phyloP scores from a whole-genome alignment of 1,140 invertebrate species.

The Cydia strobilella region DNA sequence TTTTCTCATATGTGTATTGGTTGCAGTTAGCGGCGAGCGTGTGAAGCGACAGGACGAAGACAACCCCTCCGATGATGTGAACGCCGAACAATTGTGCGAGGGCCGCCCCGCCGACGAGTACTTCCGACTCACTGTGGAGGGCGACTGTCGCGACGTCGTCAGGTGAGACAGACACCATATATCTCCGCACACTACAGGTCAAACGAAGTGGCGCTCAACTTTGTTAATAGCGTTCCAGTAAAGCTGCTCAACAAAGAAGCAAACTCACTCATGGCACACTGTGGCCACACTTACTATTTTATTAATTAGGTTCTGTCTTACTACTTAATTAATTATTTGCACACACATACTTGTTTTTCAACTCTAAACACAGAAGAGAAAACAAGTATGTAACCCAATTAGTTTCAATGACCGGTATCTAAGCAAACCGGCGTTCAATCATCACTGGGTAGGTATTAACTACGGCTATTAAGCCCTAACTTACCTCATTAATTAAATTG shows the following conservation, averaged over 20 bases:
- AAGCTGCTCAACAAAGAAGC: neutral
- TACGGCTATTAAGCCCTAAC: neutral
- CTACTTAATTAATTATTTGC: neutral
- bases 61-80: slow-evolving; percentile 83
- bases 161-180: slow-evolving; percentile 82
- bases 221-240: neutral
- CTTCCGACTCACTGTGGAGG: slow-evolving; percentile 90
- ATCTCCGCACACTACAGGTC: neutral
- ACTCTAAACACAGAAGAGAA: slow-evolving; percentile 40
- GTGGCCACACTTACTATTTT: neutral
- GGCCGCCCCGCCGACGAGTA: slow-evolving; percentile 93
- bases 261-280: no score
- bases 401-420: slow-evolving; percentile 34
- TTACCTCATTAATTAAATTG: slow-evolving; percentile 10
- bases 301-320: neutral
- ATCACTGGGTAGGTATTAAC: neutral
- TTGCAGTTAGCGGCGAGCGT: slow-evolving; percentile 70
- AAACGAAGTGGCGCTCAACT: neutral
- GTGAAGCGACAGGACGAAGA: slow-evolving; percentile 85
- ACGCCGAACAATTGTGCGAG: slow-evolving; percentile 91
- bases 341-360: slow-evolving; percentile 21
- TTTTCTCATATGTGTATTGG: no score
- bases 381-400: slow-evolving; percentile 39
- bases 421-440: slow-evolving; percentile 8
- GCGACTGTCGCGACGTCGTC: slow-evolving; percentile 95